These are phyloP conservation scores for Carcharodon carcharias DNA, from an alignment of 2,797 vertebrate genomes.

Conservation along the genomic window DNA sequence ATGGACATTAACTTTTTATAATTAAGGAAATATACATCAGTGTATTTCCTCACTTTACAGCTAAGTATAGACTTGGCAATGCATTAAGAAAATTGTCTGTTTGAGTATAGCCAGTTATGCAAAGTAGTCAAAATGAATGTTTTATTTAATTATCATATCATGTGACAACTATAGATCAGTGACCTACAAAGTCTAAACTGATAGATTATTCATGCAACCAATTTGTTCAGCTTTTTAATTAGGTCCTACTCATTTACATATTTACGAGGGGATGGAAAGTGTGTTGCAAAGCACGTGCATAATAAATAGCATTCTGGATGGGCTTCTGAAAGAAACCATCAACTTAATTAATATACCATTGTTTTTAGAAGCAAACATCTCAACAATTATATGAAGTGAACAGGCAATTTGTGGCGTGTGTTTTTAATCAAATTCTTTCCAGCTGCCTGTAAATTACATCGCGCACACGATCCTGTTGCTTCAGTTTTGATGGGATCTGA, in stretches of 20 bases:
- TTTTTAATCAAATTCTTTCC: background rate
- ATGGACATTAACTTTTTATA: background rate
- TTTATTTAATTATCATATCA: slow-evolving; percentile 50
- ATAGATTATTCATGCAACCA: slow-evolving; percentile 61
- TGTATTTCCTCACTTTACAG: background rate
- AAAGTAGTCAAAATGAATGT: slow-evolving; percentile 45
- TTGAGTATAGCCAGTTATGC: slow-evolving; percentile 3
- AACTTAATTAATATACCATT: slow-evolving; percentile 59
- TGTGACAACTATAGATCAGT: slow-evolving; percentile 50
- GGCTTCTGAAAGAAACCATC: slow-evolving; percentile 53
- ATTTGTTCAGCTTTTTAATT: slow-evolving; percentile 59
- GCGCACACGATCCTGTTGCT: background rate
- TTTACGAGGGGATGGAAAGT: slow-evolving; percentile 43
- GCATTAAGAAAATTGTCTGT: background rate
- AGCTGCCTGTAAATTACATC: background rate
- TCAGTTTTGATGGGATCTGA: background rate
- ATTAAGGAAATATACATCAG: background rate
- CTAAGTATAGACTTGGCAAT: background rate
- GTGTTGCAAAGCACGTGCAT: slow-evolving; percentile 51
- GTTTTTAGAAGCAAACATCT: slow-evolving; percentile 34
- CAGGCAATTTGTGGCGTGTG: slow-evolving; percentile 21
- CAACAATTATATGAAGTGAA: slow-evolving; percentile 34
- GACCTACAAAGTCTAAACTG: slow-evolving; percentile 49
- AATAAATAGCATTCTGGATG: slow-evolving; percentile 54
- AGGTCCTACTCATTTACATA: slow-evolving; percentile 59